phyloP scores from a whole-genome alignment of 2,797 vertebrate species.

The Synaphobranchus kaupii region DNA sequence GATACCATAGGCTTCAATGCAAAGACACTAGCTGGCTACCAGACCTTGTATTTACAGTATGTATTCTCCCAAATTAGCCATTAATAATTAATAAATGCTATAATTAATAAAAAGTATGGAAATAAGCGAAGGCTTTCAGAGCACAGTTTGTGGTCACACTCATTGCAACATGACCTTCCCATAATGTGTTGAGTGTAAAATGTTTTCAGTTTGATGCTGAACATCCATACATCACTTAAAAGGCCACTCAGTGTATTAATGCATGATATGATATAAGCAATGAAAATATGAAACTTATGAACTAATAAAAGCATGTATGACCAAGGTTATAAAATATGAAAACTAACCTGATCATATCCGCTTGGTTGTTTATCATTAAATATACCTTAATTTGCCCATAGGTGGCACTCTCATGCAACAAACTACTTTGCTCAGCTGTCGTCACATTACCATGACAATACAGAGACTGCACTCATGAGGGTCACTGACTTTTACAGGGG shows the following conservation, averaged over 20 bases:
- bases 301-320: neutral
- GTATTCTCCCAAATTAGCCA: neutral
- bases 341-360: neutral
- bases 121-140: neutral
- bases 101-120: neutral
- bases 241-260: neutral
- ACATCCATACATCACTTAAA: neutral
- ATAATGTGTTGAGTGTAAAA: constrained; percentile 15
- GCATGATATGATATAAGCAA: constrained; percentile 3
- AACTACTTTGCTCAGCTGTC: neutral
- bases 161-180: neutral
- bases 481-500: neutral
- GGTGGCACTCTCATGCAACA: constrained; percentile 12
- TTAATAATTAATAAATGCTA: neutral
- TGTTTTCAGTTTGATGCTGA: constrained; percentile 2
- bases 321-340: neutral
- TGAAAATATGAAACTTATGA: neutral
- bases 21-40: neutral
- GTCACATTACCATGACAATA: neutral
- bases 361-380: neutral
- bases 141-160: neutral
- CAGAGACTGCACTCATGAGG: neutral
- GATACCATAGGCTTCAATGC: neutral
- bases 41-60: neutral
- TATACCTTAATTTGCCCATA: neutral